These are phyloP conservation scores for Hetaerina americana DNA, from an alignment of 1,140 invertebrate genomes.

Conservation along the genomic window DNA sequence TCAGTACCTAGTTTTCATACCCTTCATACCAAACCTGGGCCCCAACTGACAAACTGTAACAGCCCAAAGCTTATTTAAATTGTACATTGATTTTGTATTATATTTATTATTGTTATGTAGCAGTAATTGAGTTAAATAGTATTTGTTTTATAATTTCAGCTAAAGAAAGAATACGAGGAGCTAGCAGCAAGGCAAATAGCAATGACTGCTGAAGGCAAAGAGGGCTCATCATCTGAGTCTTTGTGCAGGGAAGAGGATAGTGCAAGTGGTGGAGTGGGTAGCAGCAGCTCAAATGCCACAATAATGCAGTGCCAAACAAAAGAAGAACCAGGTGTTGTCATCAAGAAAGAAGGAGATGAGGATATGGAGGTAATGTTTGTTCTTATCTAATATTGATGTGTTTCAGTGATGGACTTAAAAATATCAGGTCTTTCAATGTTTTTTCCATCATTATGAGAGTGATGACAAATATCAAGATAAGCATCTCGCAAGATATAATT, in stretches of 20 bases:
- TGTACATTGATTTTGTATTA: too few species aligned
- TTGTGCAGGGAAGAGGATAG: conserved; percentile 10
- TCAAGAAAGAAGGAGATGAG: conserved; percentile 15
- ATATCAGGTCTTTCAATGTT: too few species aligned
- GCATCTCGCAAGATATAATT: too few species aligned
- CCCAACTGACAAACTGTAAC: too few species aligned
- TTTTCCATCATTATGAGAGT: too few species aligned
- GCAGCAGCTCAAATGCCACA: background rate
- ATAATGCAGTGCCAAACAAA: conserved; percentile 3
- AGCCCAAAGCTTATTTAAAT: too few species aligned
- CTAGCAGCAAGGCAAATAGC: conserved; percentile 40
- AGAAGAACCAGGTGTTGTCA: conserved; percentile 12
- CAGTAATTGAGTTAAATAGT: conserved; percentile 3
- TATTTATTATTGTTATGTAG: too few species aligned
- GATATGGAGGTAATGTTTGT: conserved; percentile 3
- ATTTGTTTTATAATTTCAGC: conserved; percentile 21
- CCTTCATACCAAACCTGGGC: too few species aligned
- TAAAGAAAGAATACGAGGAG: conserved; percentile 58
- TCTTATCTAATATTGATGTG: background rate
- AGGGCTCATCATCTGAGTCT: conserved; percentile 40
- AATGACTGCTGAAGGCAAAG: conserved; percentile 35
- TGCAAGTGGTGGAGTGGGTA: background rate
- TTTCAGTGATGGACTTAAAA: too few species aligned
- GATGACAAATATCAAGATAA: too few species aligned
- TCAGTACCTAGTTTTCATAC: too few species aligned